Evolutionary conservation across 2,888 invertebrate genomes (phyloP), one percentile per base, ranked within the genome.

Genomic region (Phengaris arion): DNA sequence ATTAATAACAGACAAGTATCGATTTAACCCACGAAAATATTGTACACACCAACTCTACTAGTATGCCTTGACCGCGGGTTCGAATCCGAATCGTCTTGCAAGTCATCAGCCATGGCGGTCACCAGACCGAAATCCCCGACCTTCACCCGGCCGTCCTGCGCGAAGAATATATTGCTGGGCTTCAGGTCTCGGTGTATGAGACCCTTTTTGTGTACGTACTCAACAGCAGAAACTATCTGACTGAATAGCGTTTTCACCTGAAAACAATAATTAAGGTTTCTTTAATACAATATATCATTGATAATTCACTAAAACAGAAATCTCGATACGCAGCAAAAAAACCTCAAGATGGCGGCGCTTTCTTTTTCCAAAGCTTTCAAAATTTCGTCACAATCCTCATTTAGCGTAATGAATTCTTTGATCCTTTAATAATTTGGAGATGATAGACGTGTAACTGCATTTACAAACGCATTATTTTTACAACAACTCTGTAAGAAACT

Each of bases 41-140:
- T 48, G 7, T 9, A 85, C 94, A 88, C 75, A 94, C 95, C 96
- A 77, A 96, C 96, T 87, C 94, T 93, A 84, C 95, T 94, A 0
- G 96, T 96, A 81, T 96, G 96, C 0, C 94, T 84, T 68, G 87
- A 90, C 74, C 91, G 81, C 0, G 74, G 52, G 9, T 48, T 74
- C 9, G 82, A 80, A 0, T 81, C 80, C 35, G 85, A 87, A 0
- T 85, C 85, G 22, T 88, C 89, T 13, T 83, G 85, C 0, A 89
- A 85, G 22, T 83, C 84, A 55, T 93, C 93, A 0, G 81, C 83
- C 94, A 97, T 97, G 45, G 97, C 96, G 6, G 99, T 99, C 12
- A 98, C 99, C n/a, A 99, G 95, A 0, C 99, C 99, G 92, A 99
- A 99, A 92, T 99, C 99, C 0, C 99, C 99, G 76, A 99, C 97